phyloP scores from a whole-genome alignment of 2,888 invertebrate genomes.

The Thalpophila matura region DNA sequence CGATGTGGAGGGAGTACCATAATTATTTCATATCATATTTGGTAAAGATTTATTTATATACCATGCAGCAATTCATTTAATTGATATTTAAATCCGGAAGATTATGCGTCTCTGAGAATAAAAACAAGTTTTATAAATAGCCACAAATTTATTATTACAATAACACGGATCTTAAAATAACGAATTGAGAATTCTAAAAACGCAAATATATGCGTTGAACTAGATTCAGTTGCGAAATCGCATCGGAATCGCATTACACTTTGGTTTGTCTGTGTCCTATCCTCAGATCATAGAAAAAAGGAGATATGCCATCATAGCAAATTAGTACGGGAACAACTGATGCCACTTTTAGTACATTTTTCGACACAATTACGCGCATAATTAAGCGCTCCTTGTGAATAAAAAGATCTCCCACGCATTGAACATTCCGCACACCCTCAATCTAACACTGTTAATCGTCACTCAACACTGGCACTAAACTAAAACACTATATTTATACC shows the following conservation, averaged over 20 bases:
- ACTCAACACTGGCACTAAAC: too few relatives aligned
- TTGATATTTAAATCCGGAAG: conserved; percentile 34
- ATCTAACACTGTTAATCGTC: too few relatives aligned
- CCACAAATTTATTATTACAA: conserved; percentile 14
- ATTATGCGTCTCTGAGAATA: conserved; percentile 18
- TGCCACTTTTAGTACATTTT: too few relatives aligned
- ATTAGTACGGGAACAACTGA: too few relatives aligned
- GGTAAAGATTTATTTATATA: conserved; percentile 3
- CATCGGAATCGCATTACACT: conserved; percentile 51
- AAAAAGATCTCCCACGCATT: too few relatives aligned
- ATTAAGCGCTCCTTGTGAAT: too few relatives aligned
- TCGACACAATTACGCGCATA: too few relatives aligned
- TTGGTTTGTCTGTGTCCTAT: conserved; percentile 26
- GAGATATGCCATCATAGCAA: too few relatives aligned
- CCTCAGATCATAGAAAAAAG: too few relatives aligned
- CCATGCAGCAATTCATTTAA: conserved; percentile 4
- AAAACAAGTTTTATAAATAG: conserved; percentile 9
- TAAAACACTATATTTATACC: too few relatives aligned
- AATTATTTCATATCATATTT: not conserved
- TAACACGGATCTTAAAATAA: conserved; percentile 29
- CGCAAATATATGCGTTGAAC: conserved; percentile 41
- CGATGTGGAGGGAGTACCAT: not conserved
- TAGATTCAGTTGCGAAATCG: conserved; percentile 49
- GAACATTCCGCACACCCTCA: too few relatives aligned
- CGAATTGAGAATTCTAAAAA: conserved; percentile 33